Evolutionary conservation across 2,113 vertebrate species (phyloP), one percentile per base, ranked within the genome.

Genomic region (Neogobius melanostomus): DNA sequence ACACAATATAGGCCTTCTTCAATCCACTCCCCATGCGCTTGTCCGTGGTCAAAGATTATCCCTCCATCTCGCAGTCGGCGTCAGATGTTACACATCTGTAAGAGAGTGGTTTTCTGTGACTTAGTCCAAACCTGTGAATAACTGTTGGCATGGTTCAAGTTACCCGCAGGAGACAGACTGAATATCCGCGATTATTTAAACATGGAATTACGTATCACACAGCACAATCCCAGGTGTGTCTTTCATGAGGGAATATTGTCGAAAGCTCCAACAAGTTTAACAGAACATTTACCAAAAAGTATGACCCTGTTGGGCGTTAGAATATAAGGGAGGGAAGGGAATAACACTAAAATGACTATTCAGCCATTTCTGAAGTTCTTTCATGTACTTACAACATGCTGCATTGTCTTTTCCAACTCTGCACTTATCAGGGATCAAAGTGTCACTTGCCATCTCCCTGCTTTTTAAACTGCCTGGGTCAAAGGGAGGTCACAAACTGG

Each of bases 401-500:
- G 28, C 21, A 61, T 4, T 44, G 59, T 43, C 43, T 65, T 49
- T 47, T 65, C 9, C 48, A 36, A 11, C 50, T 64, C 12, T 44
- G 11, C 16, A 36, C 42, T 76, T 48, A 49, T 76, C 59, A 57
- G 43, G 17, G 71, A 78, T 83, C 78, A 71, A 49, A 80, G 64
- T 72, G 77, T 73, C 69, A 45, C 52, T 15, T 57, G 62, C 47
- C 46, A 64, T 50, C 11, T 12, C n/a, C 60, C 1, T 67, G 59
- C 28, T 28, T 79, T 83, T 61, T 66, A 69, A 80, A 71, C 75
- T 64, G 65, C 46, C 47, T 8, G 56, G 81, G 78, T 88, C 86
- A 88, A 79, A 61, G 71, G 74, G 65, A 77, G 85, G 79, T 69
- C 66, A 45, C 69, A 62, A 85, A 69, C 71, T 6, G 48, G 83